Base-by-base conservation (phyloP, 2,888 invertebrate genomes). In the Oscheius sp. region DNA sequence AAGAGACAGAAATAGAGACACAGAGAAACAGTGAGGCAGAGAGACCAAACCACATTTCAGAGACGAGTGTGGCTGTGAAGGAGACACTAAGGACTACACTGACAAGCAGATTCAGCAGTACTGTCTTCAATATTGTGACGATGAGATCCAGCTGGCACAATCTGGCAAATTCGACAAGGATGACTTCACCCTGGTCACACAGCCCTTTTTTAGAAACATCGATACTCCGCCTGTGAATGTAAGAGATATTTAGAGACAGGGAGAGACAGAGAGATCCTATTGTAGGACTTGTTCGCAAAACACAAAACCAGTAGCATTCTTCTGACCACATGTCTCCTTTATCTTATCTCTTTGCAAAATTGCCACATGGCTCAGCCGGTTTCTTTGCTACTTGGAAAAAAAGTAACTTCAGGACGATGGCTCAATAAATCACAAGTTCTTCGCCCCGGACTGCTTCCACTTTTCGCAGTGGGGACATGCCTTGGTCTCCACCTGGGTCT, bases 381-480 rank as follows among this genome's bases (percentile, higher is more conserved):
- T 21, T 21, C 21, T 21, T 21, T 21, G 21, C 21, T 21, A 21
- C 21, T 55, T 10, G 10, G 21, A 55, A 29, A 55, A 55, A 29
- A 29, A 3, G 10, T 5, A 55, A 42, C 7, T 42, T 42, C 42
- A 42, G 66, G 50, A 51, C 7, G 55, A 66, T 21, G 66, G 66
- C 11, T 48, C 51, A 9, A 51, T 55, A 55, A 66, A 66, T 21
- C 77, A 80, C 70, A 75, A 63, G 5, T 85, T 83, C 75, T 85
- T 84, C 59, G 81, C 84, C 2, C 84, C 85, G 5, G 86, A 86
- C 74, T 86, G 86, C 70, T 86, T 85, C 84, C 86, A 86, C 73
- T 86, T 86, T 63, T 80, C 85, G 1, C 83, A 82, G 74, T 81
- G 75, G 63, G 84, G 85, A 13, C 86, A 86, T 74, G 83, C 81